Conservation (phyloP, 2,888 invertebrate species). For the Tetragonisca angustula region DNA sequence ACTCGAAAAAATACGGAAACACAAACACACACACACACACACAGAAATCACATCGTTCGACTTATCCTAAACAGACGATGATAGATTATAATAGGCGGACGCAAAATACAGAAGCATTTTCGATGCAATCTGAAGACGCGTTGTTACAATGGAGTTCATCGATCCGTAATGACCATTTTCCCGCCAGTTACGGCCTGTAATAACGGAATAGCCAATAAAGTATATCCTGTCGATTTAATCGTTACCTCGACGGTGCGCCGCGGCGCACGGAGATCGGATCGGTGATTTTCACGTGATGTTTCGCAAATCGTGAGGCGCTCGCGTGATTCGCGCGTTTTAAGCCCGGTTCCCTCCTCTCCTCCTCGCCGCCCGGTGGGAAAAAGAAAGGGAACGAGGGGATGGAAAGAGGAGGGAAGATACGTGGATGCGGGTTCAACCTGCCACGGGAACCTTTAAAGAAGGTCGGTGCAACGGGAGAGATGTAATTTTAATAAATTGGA, state of each 20-base stretch:
- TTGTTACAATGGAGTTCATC: constrained; percentile 64
- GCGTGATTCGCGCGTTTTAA: constrained; percentile 56
- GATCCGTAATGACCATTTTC: constrained; percentile 63
- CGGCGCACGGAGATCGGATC: constrained; percentile 23
- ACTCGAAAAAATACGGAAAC: too few relatives aligned
- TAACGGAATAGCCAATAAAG: constrained; percentile 61
- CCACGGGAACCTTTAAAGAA: constrained; percentile 27
- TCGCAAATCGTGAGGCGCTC: constrained; percentile 44
- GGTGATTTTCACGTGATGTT: constrained; percentile 43
- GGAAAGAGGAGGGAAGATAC: not conserved
- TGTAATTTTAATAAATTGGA: constrained; percentile 22
- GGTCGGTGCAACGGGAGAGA: constrained; percentile 1
- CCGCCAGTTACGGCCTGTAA: constrained; percentile 42
- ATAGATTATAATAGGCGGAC: not conserved
- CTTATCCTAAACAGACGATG: not conserved
- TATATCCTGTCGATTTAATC: constrained; percentile 57
- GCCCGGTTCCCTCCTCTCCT: not conserved
- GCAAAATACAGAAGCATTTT: constrained; percentile 50
- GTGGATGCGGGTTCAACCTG: constrained; percentile 17
- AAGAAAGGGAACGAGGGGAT: not conserved
- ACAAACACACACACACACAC: too few relatives aligned
- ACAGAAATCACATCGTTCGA: not conserved
- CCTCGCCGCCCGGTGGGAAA: not conserved
- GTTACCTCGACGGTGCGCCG: constrained; percentile 26
- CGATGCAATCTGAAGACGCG: constrained; percentile 44